Base-by-base conservation (phyloP, 2,888 invertebrate species). In the Metacarcinus magister region DNA sequence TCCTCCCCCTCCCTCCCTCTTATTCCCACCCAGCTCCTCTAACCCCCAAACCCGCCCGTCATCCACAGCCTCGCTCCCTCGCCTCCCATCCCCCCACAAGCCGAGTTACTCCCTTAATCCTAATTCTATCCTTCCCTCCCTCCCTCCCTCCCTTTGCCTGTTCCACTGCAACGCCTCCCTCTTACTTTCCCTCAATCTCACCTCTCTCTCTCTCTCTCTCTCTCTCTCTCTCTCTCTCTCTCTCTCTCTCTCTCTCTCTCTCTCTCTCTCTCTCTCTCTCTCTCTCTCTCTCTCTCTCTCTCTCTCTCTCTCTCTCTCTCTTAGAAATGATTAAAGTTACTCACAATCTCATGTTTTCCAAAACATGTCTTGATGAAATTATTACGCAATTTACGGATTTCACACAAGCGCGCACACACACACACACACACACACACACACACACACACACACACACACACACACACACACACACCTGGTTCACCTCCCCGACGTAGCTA, bases 241-340 rank as follows among this genome's bases (percentile, higher is more conserved):
- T 92, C 92, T 92, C 92, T 48, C 92, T 92, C 48, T 48, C 92
- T 92, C 92, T 48, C 92, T 48, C 92, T 89, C 92, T 48, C 92
- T 92, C 48, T 92, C 92, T 48, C 92, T 92, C 92, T 48, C 92
- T 92, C 46, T 46, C 92, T 92, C 92, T 46, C 92, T 46, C 92
- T 46, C 89, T 89, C 89, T 89, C 89, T 89, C 28, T 28, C 5
- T n/a, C 23, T 67, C 16, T 67, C 23, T 67, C 28, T 32, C 28
- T 89, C 4, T 54, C 13, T 54, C 13, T 54, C 13, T 54, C 5
- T 54, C 13, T 54, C 13, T 54, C 13, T 54, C 13, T 23, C 16
- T 1, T 67, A 23, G 16, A 67, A 67, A 67, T 67, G 0, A 67
- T 67, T 5, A 67, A 23, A 67, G 67, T 19, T 90, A 44, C 28